A percentile compares a stretch with the other conserved stretches of the same genome.
Conservation (phyloP, 2,888 invertebrate species). For the Cacoxenus indagator region DNA sequence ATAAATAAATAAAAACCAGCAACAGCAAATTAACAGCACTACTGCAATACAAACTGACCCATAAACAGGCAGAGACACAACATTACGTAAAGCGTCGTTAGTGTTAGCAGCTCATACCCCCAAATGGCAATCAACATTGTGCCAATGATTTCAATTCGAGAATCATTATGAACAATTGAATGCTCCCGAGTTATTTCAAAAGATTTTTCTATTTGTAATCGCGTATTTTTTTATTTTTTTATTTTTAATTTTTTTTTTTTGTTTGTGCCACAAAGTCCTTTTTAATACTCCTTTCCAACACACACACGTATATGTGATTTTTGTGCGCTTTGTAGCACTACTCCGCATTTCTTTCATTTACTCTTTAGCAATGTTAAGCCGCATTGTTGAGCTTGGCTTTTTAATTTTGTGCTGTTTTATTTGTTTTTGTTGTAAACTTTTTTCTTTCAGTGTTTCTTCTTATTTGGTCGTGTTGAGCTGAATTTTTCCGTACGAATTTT, state of each 20-base stretch:
- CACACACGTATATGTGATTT: background rate
- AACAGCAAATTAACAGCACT: background rate
- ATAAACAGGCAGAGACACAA: background rate
- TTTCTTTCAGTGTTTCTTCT: background rate
- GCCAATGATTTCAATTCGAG: constrained; percentile 38
- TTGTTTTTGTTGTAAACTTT: background rate
- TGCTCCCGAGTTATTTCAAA: background rate
- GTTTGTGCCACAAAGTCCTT: background rate
- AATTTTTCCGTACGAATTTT: background rate
- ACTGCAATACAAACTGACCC: background rate
- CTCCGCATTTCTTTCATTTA: constrained; percentile 3
- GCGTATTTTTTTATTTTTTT: too few species aligned
- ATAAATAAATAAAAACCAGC: too few species aligned
- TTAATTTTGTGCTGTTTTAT: background rate
- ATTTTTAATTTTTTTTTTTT: background rate
- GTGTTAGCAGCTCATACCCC: background rate
- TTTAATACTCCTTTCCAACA: background rate
- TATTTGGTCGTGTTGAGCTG: background rate
- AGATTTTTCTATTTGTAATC: background rate
- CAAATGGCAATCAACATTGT: constrained; percentile 32
- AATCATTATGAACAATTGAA: constrained; percentile 23
- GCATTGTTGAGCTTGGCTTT: constrained; percentile 1
- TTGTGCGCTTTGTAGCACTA: background rate
- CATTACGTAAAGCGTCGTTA: background rate
- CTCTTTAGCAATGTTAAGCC: background rate